Evolutionary conservation across 2,888 invertebrate species (phyloP), one percentile per base, ranked within the genome.

Genomic region (Ormyrus pomaceus): DNA sequence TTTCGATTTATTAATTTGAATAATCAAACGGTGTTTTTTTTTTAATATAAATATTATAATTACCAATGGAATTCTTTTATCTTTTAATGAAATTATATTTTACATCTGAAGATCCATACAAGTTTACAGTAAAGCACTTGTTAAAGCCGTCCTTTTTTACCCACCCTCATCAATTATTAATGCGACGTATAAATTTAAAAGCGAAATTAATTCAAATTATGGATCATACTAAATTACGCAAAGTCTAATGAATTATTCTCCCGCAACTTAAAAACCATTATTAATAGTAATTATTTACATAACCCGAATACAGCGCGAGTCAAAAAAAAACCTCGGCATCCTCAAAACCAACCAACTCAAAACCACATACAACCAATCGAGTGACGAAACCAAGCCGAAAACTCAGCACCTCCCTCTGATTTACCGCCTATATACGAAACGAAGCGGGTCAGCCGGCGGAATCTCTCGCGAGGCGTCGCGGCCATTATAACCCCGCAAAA

Each of bases 401-500:
- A 56, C 56, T 6, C 7, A 53, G 53, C 7, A 53, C 8, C 53
- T 53, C 53, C 53, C 56, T 10, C 5, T n/a, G 6, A 10, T 56
- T 56, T 56, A 6, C 56, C 56, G 19, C 19, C 19, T 19, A 19
- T 19, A 19, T 13, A 19, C 56, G 56, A n/a, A 66, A 5, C 69
- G 75, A 77, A 55, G 55, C 13, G 7, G 64, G n/a, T 64, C 48
- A 46, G 51, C 51, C 51, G 56, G 13, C 5, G 11, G 45, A 2
- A 10, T 45, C 56, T 11, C 34, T 58, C 89, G 85, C 89, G 86
- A 19, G 19, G 19, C 19, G 19, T 19, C 19, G 19, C 19, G 19
- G 19, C 19, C 19, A 19, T 19, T 19, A 19, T 19, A 19, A 19
- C 19, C 19, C 19, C 19, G 19, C 19, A 19, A 19, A 19, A 19